Evolutionary conservation across 2,797 vertebrate species (phyloP).

Genomic region (Echiichthys vipera): DNA sequence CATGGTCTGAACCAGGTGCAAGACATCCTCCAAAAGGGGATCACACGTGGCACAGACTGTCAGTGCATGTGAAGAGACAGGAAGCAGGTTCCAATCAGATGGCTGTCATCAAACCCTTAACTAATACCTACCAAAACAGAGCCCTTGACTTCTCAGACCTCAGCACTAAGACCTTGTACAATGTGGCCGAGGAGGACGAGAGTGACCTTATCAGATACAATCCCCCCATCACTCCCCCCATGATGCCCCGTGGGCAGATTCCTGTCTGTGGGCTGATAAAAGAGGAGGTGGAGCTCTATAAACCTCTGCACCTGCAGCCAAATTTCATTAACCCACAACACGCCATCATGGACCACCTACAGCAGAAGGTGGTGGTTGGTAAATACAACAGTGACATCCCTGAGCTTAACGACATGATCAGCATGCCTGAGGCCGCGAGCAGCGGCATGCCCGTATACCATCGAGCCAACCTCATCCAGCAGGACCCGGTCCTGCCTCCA

Average conservation of each 20-base stretch:
- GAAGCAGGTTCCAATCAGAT: conserved; percentile 98
- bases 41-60: conserved; percentile 98
- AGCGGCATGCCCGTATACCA: conserved; percentile 80
- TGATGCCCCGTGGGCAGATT: conserved; percentile 85
- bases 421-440: conserved; percentile 73
- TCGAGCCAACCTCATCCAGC: conserved; percentile 81
- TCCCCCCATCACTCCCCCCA: conserved; percentile 86
- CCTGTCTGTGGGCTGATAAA: conserved; percentile 69
- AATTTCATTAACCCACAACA: conserved; percentile 81
- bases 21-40: conserved; percentile 96
- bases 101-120: conserved; percentile 99
- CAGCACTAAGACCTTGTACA: conserved; percentile 95
- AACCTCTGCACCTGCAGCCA: conserved; percentile 79
- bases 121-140: conserved; percentile 92
- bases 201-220: conserved; percentile 84
- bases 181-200: conserved; percentile 92
- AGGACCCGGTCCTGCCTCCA: conserved; percentile 83
- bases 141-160: conserved; percentile 92
- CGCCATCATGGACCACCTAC: conserved; percentile 82
- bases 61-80: conserved; percentile 97
- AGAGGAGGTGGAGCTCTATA: conserved; percentile 84
- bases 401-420: conserved; percentile 81
- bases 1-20: conserved; percentile 99
- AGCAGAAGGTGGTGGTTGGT: conserved; percentile 77
- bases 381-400: conserved; percentile 82